Evolutionary conservation across 1,140 invertebrate species (phyloP), one percentile per base, ranked within the genome.

Genomic region (Diploscapter pachys): DNA sequence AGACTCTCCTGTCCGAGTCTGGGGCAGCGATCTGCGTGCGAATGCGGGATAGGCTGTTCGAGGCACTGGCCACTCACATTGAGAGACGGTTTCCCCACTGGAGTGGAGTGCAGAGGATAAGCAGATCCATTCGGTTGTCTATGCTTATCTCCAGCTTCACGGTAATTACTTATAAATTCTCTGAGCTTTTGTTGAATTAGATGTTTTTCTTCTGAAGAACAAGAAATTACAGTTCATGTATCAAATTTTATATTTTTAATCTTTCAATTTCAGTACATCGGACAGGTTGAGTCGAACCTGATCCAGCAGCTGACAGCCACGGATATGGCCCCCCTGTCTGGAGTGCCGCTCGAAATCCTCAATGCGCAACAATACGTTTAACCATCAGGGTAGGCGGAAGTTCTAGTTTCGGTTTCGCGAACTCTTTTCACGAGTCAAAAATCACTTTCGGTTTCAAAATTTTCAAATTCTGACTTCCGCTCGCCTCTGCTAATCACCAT

Each of bases 101-200:
- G 5, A 78, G 57, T 11, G n/a, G 55, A 8, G 51, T 49, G 64
- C 71, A 78, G 54, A 56, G 76, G n/a, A 55, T 62, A 48, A 61
- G 71, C 49, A 55, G 76, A 13, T 59, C 72, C 2, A 13, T 73
- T 9, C 68, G 66, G 31, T 70, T 76, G 50, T 66, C 76, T 5
- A 52, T 78, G 5, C 76, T 78, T 55, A 57, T 78, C 11, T 72
- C 76, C 9, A 74, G 71, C 13, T 73, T 78, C 52, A 78, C 66
- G 63, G 76, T 75, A 64, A 69, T 71, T 70, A 4, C 50, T 59
- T 9, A 59, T 11, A 59, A 59, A n/a, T 68, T 52, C 31, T 52
- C 51, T 11, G 9, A 13, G 9, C 57, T 59, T 59, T 9, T 59
- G 9, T 59, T 59, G 9, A 13, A 59, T 9, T 11, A 11, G 9